Evolutionary conservation across 2,113 vertebrate genomes (phyloP).

Genomic region (Dipodomys ordii): DNA sequence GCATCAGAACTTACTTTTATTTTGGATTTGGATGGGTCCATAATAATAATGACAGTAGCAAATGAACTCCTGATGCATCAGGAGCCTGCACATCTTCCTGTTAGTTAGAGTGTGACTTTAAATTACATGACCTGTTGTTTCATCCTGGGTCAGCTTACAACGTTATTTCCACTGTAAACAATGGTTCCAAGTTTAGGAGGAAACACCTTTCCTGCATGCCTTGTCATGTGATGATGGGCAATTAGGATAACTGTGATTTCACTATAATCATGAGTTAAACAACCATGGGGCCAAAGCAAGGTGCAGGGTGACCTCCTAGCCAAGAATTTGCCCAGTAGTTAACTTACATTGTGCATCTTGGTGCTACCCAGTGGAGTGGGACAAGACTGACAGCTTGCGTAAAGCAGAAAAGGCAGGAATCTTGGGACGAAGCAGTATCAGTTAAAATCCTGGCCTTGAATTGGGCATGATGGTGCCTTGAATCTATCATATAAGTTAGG

Average conservation of each 20-base stretch:
- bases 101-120: conserved; percentile 67
- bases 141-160: conserved; percentile 42
- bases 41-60: conserved; percentile 34
- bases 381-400: background rate
- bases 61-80: background rate
- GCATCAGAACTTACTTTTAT: background rate
- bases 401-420: background rate
- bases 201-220: conserved; percentile 80
- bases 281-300: conserved; percentile 55
- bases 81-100: conserved; percentile 66
- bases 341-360: background rate
- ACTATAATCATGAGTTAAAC: conserved; percentile 58
- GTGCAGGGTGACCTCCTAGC: background rate
- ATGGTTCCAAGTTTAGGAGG: conserved; percentile 70
- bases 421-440: background rate
- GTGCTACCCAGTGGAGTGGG: background rate
- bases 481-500: background rate
- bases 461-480: background rate
- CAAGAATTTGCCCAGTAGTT: background rate
- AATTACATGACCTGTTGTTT: conserved; percentile 54
- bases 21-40: background rate
- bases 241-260: conserved; percentile 71
- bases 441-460: background rate
- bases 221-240: conserved; percentile 68
- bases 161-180: conserved; percentile 77